Evolutionary conservation across 2,797 vertebrate species (phyloP).

Genomic region (Geotrypetes seraphini): DNA sequence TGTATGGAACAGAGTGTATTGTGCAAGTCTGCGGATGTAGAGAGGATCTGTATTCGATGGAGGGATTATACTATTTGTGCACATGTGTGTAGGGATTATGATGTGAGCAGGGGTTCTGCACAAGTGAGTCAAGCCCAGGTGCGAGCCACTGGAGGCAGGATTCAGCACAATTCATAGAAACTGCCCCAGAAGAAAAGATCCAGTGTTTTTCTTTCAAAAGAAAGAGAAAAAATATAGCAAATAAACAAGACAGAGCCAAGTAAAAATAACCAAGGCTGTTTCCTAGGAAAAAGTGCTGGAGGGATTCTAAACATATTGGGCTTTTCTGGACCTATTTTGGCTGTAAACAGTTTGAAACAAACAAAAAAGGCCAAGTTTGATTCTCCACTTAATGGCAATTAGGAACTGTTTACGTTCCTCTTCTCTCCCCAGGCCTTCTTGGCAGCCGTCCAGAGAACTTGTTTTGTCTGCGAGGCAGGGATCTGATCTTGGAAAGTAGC

Average conservation of each 20-base stretch:
- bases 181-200: neutral
- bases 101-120: too few relatives aligned
- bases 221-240: too few relatives aligned
- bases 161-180: conserved; percentile 6
- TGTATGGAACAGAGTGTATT: too few relatives aligned
- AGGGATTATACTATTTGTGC: too few relatives aligned
- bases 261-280: neutral
- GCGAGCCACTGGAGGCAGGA: conserved; percentile 3
- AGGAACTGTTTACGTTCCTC: conserved; percentile 35
- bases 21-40: too few relatives aligned
- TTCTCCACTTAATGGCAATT: conserved; percentile 36
- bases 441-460: conserved; percentile 32
- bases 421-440: conserved; percentile 32
- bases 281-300: too few relatives aligned
- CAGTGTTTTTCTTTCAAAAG: neutral
- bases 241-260: neutral
- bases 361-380: conserved; percentile 29
- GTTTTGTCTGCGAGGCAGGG: conserved; percentile 34
- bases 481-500: conserved; percentile 38
- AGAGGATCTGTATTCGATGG: too few relatives aligned
- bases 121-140: conserved; percentile 9
- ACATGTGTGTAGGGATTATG: too few relatives aligned
- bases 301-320: too few relatives aligned
- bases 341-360: conserved; percentile 14
- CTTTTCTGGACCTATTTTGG: too few relatives aligned